Conservation (phyloP, 1,140 invertebrate genomes). For the Lepidurus apus region DNA sequence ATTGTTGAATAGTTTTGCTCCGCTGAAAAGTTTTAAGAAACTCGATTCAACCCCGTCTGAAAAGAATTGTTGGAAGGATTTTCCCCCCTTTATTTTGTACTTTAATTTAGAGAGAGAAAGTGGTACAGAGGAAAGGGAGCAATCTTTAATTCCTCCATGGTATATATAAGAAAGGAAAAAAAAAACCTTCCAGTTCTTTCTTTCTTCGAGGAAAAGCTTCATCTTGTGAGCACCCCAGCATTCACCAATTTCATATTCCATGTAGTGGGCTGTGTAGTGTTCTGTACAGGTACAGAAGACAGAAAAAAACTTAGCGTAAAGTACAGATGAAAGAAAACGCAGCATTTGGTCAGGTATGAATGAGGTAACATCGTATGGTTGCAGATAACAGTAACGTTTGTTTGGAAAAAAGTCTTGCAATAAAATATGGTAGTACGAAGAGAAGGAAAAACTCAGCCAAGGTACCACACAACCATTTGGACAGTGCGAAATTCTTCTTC, state of each 20-base stretch:
- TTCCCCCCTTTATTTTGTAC: neutral
- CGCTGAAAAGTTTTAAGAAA: neutral
- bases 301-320: slow-evolving; percentile 1
- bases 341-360: slow-evolving; percentile 19
- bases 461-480: slow-evolving; percentile 35
- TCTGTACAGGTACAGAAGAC: slow-evolving; percentile 9
- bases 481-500: slow-evolving; percentile 35
- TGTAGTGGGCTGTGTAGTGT: slow-evolving; percentile 14
- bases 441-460: slow-evolving; percentile 35
- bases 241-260: slow-evolving; percentile 16
- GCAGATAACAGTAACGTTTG: slow-evolving; percentile 36
- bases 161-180: neutral
- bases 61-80: neutral
- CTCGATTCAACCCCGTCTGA: neutral
- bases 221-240: neutral
- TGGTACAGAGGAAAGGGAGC: neutral
- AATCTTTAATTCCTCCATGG: neutral
- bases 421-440: slow-evolving; percentile 36
- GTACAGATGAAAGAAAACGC: slow-evolving; percentile 7
- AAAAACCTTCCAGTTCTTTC: neutral
- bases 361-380: neutral
- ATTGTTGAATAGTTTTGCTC: neutral
- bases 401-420: slow-evolving; percentile 37
- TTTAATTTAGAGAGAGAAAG: neutral
- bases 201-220: neutral